phyloP scores from a whole-genome alignment of 1,140 invertebrate genomes.

The Nomia melanderi region DNA sequence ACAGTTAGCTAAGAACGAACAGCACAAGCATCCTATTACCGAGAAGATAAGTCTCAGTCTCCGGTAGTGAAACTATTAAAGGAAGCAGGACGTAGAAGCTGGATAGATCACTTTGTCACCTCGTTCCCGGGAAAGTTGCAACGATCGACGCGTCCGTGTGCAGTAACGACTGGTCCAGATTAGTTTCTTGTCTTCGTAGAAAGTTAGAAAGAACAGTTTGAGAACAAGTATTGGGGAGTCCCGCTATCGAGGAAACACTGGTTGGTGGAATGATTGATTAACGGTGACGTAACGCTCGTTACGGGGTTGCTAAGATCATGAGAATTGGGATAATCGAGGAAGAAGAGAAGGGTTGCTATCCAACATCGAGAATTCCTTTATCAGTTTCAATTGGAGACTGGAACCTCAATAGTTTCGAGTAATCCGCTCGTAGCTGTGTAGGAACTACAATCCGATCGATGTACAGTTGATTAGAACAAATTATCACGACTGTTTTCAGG shows the following conservation, averaged over 20 bases:
- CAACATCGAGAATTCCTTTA: no score
- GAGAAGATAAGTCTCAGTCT: neutral
- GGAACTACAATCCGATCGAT: neutral
- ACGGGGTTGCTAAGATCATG: neutral
- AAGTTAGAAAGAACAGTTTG: neutral
- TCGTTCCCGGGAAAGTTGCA: conserved; percentile 23
- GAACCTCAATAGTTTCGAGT: neutral
- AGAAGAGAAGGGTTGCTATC: neutral
- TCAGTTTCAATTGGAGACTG: neutral
- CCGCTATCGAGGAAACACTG: neutral
- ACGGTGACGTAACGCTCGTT: neutral
- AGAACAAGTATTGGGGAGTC: neutral
- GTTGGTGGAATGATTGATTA: neutral
- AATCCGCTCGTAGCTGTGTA: neutral
- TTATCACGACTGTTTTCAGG: conserved; percentile 81
- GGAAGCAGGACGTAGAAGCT: neutral
- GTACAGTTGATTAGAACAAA: conserved; percentile 8
- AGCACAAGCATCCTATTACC: no score
- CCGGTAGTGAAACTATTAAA: no score
- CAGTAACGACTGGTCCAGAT: neutral
- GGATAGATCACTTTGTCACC: neutral
- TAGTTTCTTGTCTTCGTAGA: conserved; percentile 28
- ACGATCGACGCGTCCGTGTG: neutral
- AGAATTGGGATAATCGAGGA: neutral
- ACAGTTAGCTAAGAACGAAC: no score